Conservation (phyloP, 2,888 invertebrate species). For the Drosophila rubida region DNA sequence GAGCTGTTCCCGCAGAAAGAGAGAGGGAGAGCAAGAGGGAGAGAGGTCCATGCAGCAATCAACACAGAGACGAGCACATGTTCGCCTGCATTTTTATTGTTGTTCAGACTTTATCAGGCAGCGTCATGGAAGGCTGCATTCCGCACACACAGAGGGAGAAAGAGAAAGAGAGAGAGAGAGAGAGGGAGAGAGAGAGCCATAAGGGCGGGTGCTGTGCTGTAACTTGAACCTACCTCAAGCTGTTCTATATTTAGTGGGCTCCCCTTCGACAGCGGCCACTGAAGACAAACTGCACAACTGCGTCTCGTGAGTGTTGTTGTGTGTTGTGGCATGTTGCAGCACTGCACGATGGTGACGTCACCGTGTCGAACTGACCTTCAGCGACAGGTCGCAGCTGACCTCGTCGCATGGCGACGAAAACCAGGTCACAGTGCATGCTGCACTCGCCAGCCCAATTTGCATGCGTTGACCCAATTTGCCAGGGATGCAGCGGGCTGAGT, state of each 20-base stretch:
- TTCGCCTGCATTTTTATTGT: constrained; percentile 22
- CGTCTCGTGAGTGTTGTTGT: constrained; percentile 10
- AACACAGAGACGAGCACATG: constrained; percentile 14
- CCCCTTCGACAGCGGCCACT: constrained; percentile 21
- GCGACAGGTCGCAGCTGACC: constrained; percentile 15
- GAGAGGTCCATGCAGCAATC: constrained; percentile 25
- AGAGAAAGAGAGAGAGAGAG: no score
- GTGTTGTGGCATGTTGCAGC: constrained; percentile 1
- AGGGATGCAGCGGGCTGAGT: constrained; percentile 28
- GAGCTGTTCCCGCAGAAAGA: constrained; percentile 14
- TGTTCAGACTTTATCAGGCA: constrained; percentile 51
- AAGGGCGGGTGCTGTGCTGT: constrained; percentile 48
- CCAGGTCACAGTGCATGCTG: constrained; percentile 35
- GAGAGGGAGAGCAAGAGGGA: constrained; percentile 14
- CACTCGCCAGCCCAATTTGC: constrained; percentile 45
- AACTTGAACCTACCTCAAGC: constrained; percentile 76
- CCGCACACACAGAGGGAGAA: no score
- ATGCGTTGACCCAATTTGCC: constrained; percentile 61
- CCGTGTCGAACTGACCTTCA: constrained; percentile 37
- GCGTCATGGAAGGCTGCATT: constrained; percentile 62
- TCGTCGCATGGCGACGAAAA: constrained; percentile 31
- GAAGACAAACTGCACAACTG: constrained; percentile 12
- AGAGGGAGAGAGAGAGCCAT: no score
- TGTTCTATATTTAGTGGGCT: constrained; percentile 74
- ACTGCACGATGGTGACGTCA: constrained; percentile 42